Evolutionary conservation across 2,113 vertebrate genomes (phyloP).

Genomic region (Oceanodroma tethys): DNA sequence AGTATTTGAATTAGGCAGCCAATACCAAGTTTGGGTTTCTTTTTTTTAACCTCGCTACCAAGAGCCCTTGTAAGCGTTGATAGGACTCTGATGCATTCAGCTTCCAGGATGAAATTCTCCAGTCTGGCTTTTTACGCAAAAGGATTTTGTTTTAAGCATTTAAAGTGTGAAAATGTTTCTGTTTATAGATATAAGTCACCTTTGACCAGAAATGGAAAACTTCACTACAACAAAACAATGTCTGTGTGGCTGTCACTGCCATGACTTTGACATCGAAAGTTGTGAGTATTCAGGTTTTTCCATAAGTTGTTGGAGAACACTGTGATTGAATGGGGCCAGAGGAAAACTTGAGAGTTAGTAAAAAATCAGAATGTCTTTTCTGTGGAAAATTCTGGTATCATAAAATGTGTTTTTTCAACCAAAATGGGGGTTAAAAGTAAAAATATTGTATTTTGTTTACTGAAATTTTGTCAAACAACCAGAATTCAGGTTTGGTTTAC

Average conservation of each 20-base stretch:
- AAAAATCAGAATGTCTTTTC: neutral
- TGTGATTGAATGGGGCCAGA: neutral
- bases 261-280: neutral
- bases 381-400: neutral
- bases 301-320: neutral
- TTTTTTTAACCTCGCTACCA: neutral
- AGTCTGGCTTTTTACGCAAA: neutral
- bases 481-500: neutral
- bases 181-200: constrained; percentile 40
- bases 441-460: neutral
- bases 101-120: neutral
- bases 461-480: neutral
- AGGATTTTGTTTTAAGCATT: neutral
- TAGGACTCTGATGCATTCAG: neutral
- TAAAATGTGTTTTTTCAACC: neutral
- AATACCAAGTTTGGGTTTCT: neutral
- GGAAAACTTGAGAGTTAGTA: neutral
- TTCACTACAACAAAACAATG: neutral
- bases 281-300: neutral
- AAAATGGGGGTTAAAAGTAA: neutral
- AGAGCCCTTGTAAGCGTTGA: neutral
- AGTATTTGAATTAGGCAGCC: neutral
- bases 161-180: constrained; percentile 59
- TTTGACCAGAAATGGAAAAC: constrained; percentile 33
- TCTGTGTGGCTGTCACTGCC: neutral